A percentile compares a stretch with the other conserved stretches of the same genome.
Evolutionary conservation across 2,113 vertebrate genomes (phyloP).

Genomic region (Hystrix brachyura): DNA sequence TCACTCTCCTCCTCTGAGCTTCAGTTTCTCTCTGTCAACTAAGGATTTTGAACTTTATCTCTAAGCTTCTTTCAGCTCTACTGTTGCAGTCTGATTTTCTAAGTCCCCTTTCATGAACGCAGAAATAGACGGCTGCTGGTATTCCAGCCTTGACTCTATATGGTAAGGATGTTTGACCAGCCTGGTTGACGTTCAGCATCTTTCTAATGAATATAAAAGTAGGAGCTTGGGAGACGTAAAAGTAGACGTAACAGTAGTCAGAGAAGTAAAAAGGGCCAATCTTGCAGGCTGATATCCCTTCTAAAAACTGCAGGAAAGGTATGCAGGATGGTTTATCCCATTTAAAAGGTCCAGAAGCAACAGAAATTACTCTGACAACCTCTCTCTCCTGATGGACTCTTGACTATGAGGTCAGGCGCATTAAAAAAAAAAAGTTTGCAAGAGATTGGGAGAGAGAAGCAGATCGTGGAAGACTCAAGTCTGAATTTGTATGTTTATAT

Average conservation of each 20-base stretch:
- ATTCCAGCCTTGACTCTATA: background rate
- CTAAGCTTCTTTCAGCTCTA: background rate
- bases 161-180: background rate
- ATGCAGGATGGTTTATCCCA: background rate
- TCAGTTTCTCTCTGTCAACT: background rate
- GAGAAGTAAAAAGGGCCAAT: background rate
- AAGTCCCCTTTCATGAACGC: background rate
- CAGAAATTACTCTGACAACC: background rate
- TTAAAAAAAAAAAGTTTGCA: background rate
- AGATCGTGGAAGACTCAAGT: background rate
- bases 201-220: background rate
- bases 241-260: background rate
- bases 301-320: background rate
- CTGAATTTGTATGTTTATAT: background rate
- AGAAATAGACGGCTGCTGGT: background rate
- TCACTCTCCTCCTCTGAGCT: background rate
- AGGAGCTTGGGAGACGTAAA: background rate
- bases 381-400: background rate
- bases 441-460: background rate
- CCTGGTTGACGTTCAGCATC: slow-evolving; percentile 2
- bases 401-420: background rate
- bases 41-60: background rate
- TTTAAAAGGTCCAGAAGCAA: background rate
- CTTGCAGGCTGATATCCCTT: background rate
- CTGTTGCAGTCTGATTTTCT: background rate